Base-by-base conservation (phyloP, 2,888 invertebrate species). In the Aquatica leii region DNA sequence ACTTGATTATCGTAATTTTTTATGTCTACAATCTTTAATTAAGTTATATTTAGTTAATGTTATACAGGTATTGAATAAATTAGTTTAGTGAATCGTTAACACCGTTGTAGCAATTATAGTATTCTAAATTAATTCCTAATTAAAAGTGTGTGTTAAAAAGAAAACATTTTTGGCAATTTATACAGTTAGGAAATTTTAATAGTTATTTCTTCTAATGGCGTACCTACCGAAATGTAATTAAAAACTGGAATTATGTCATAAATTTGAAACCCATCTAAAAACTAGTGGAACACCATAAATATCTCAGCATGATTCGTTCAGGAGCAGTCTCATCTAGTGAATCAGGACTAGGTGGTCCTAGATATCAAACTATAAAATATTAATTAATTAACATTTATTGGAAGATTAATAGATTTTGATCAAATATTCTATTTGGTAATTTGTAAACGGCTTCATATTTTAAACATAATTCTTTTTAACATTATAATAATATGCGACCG, bases 311-410 rank as follows among this genome's bases (percentile, higher is more conserved):
- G 67, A 57, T 57, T 66, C 66, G 53, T 55, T 66, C 66, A 62
- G 68, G 66, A 68, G 64, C 68, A 66, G 63, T 61, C 59, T 68
- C 66, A 59, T 66, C 68, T 62, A 68, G 64, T 68, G 64, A 61
- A 54, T 56, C 53, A 46, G 54, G 60, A 46, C 68, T 68, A 58
- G 68, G 68, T 68, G 68, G 68, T 68, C 68, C 58, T 50, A 52
- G 60, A 64, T 66, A 68, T 68, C 68, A 66, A 60, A 62, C 52
- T 54, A 52, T 63, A 64, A 67, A 67, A 68, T 62, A 68, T 64
- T 68, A 66, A 68, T 66, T 66, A 62, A 66, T 68, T 68, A 64
- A 66, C 55, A 61, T 66, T 57, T 66, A 68, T 68, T 66, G 48
- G 40, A 62, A 59, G 62, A 65, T 62, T 61, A 65, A 65, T 62